A percentile compares a stretch with the other conserved stretches of the same genome.
phyloP scores from a whole-genome alignment of 2,113 vertebrate genomes.

The Mellivora capensis region DNA sequence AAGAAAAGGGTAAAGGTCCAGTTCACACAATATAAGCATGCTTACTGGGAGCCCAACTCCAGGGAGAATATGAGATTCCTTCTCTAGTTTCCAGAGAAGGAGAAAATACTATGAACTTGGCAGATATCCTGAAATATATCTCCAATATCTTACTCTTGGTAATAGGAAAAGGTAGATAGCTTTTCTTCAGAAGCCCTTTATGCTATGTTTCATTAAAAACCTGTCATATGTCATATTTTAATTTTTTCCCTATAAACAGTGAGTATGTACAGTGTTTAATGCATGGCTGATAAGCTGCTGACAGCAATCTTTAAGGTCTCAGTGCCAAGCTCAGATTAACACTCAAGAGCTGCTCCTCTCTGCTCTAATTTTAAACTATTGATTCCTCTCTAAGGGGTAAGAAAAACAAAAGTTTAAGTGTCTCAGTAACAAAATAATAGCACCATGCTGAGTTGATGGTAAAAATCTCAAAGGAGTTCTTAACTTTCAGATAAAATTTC shows the following conservation, averaged over 20 bases:
- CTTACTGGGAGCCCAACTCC: not conserved
- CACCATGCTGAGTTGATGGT: constrained; percentile 34
- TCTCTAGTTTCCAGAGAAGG: not conserved
- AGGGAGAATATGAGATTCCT: not conserved
- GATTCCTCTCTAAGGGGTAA: constrained; percentile 19
- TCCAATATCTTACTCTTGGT: not conserved
- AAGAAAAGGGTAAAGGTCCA: not conserved
- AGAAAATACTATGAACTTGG: not conserved
- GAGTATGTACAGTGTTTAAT: not conserved
- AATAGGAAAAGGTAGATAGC: not conserved
- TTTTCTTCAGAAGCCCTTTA: not conserved
- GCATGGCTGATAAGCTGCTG: not conserved
- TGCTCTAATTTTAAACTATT: constrained; percentile 44
- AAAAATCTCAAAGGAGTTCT: constrained; percentile 55
- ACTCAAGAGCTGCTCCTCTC: not conserved
- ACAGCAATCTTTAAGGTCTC: not conserved
- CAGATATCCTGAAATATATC: not conserved
- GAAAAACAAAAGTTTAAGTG: constrained; percentile 65
- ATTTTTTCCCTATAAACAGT: not conserved
- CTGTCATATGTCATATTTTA: not conserved
- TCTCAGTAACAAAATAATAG: constrained; percentile 63
- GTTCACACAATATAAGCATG: not conserved
- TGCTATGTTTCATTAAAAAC: not conserved
- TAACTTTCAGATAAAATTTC: constrained; percentile 58
- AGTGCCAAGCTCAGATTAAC: not conserved